Base-by-base conservation (phyloP, 92 coral and sea anemone species). In the Hydrozoanthus gracilis region DNA sequence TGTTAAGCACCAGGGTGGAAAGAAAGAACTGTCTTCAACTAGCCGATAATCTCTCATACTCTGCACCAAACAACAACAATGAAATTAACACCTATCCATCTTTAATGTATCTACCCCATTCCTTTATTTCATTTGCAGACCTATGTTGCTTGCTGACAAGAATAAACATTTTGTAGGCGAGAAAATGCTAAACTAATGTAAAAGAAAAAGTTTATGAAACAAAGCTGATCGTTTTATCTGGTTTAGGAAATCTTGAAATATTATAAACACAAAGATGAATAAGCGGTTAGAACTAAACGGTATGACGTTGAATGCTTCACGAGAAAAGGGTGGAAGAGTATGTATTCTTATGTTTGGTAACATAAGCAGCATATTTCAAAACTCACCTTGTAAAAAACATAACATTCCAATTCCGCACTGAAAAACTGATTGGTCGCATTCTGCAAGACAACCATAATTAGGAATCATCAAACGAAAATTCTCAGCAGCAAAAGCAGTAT, bases 21-120 rank as follows among this genome's bases (percentile, higher is more conserved):
- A 95, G n/a, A 96, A 35, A 71, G 47, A 3, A 9, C 49, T 35
- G 76, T 71, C 50, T 71, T 96, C 99, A 11, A 96, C 98, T 49
- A 96, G 93, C 51, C 99, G 94, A 88, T 93, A 96, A 87, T 96
- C 99, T 87, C 99, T 92, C 88, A 92, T 90, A 76, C 98, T 93
- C 99, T 96, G 87, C 15, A 3, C 20, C 67, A 61, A 48, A 65
- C 67, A 74, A 6, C 2, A 16, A 18, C 12, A 2, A 27, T 27
- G 2, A 27, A 27, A 27, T 27, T 27, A 27, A 27, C 39, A 27
- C 39, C 39, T 27, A 27, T 27, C 2, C 39, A 27, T 2, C 39
- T 0, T 27, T 27, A 27, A 27, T 27, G 39, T 27, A 27, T 27
- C 39, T 0, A 27, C 2, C 39, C 0, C 39, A 27, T 27, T 27